Evolutionary conservation across 1,140 invertebrate species (phyloP), one percentile per base, ranked within the genome.

Genomic region (Zaprionus vittiger): DNA sequence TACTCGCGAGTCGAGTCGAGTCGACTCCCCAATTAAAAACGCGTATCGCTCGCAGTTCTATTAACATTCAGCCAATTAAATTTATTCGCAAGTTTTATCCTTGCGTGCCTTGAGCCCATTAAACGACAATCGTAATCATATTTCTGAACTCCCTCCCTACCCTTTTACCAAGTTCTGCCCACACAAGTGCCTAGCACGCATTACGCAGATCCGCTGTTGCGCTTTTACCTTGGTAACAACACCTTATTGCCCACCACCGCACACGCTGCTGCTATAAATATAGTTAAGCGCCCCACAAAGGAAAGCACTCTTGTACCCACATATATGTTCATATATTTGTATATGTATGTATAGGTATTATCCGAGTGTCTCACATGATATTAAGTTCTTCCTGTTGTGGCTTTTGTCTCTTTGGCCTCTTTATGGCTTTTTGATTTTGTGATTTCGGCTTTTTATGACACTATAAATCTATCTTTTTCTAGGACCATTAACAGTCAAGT

Each of bases 181-280:
- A 41, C 47, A 80, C 77, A 90, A 90, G 85, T 90, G 69, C 86
- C 77, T 75, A 78, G 82, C 85, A 90, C 85, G 85, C 86, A 82
- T 81, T 80, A 74, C 70, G 28, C 55, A 64, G 66, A 78, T 66
- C 44, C 47, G 52, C 70, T 60, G 59, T 54, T 68, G 54, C 31
- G 54, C 59, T 61, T 62, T 17, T 28, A 38, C 52, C 70, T 73
- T 73, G 66, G 47, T 62, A 61, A 66, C 56, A 55, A 14, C 56
- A 20, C 14, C 44, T 17, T 67, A 15, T 49, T 22, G 47, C n/a
- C 41, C 41, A 4, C 1, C 7, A 14, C 37, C 41, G 15, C n/a
- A 7, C 4, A 15, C 15, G 2, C 5, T n/a, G 52, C 34, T 28
- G n/a, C 28, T 3, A 55, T 66, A 52, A 59, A 70, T 59, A 71